Evolutionary conservation across 1,140 invertebrate species (phyloP).

Genomic region (Tetramorium alpestre): DNA sequence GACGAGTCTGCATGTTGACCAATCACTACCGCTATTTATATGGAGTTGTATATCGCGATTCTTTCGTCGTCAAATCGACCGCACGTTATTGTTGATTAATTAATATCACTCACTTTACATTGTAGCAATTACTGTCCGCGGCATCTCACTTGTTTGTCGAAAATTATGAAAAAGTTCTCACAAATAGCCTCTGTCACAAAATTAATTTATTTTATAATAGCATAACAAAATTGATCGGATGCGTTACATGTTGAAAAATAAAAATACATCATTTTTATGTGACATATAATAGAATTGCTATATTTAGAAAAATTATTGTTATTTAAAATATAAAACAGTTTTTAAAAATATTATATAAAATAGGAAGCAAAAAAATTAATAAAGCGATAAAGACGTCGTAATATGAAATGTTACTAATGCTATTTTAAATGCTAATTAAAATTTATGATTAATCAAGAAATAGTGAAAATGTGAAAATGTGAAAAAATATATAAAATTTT

Average conservation of each 20-base stretch:
- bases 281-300: background rate
- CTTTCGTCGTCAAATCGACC: slow-evolving; percentile 71
- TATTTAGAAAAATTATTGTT: background rate
- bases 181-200: background rate
- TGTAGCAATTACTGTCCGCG: background rate
- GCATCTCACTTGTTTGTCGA: background rate
- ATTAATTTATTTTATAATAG: background rate
- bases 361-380: background rate
- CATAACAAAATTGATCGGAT: background rate
- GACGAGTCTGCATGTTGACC: slow-evolving; percentile 74
- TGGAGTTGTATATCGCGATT: slow-evolving; percentile 69
- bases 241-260: background rate
- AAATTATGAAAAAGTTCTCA: slow-evolving; percentile 24
- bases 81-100: slow-evolving; percentile 82
- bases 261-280: background rate
- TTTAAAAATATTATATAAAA: background rate
- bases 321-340: background rate
- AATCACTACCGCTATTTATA: slow-evolving; percentile 69
- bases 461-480: background rate
- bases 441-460: background rate
- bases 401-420: background rate
- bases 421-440: background rate
- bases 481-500: background rate
- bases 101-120: slow-evolving; percentile 43
- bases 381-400: background rate